Base-by-base conservation (phyloP, 2,888 invertebrate species). In the Coelopa pilipes region DNA sequence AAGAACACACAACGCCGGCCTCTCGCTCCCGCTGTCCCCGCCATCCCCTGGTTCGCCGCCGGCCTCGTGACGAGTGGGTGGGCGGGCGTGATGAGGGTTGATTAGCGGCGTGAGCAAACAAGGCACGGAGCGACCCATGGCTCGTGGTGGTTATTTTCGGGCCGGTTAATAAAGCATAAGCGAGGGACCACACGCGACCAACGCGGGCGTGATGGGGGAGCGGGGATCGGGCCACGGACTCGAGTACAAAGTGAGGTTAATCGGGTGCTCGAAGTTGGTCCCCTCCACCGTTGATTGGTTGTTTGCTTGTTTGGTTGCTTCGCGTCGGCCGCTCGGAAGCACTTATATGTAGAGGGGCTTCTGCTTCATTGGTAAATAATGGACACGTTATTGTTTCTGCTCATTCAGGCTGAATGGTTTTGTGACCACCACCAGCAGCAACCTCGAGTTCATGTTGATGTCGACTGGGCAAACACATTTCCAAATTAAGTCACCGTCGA, bases 31-130 rank as follows among this genome's bases (percentile, higher is more conserved):
- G 34, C 7, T 7, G 34, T 34, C 34, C 34, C 34, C 34, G 4
- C 34, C 4, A 34, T 55, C 15, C n/a, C 34, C 34, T 34, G 2
- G 34, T 34, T 34, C 34, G 34, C 7, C 34, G 3, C 0, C 15
- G 15, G 34, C 21, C 11, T 24, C 24, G 60, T 7, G 34, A 9
- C 24, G 12, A 4, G 34, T 60, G 24, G 15, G 1, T 15, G 24
- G 60, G 5, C 13, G 7, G 57, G 19, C 57, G 24, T 60, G 60
- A 19, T 24, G 7, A 34, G 63, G 63, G 62, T 49, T 70, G 62
- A 62, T 70, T 70, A 63, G 63, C 70, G 63, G 50, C 60, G 47
- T 15, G 68, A 45, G 45, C n/a, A 57, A 68, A 68, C 57, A 67
- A 17, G 21, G 67, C 66, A 46, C 57, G 19, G 12, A n/a, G 10